Base-by-base conservation (phyloP, 2,888 invertebrate genomes). In the Entomobrya multifasciata region DNA sequence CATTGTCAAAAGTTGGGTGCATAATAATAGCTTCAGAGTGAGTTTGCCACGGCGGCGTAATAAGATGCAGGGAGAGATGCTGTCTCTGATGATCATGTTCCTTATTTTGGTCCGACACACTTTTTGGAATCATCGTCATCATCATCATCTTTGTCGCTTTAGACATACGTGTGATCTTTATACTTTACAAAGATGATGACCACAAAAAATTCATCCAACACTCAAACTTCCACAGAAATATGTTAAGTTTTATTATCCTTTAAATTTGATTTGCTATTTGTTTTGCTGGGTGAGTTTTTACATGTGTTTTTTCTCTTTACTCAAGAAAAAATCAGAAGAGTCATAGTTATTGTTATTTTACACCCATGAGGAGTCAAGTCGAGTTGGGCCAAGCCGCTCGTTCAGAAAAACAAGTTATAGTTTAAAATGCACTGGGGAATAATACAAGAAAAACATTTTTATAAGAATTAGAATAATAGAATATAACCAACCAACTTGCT, bases 21-120 rank as follows among this genome's bases (percentile, higher is more conserved):
- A 67, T 44, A 44, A 44, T 20, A 67, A 41, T 44, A 20, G 44
- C 57, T 25, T 67, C 17, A 41, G n/a, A 49, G 2, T 49, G 2
- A 13, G 8, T 49, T 20, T 41, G 15, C 62, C 30, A 10, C 22
- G 8, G 8, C 30, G 27, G 20, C 20, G 67, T 49, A 5, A 25
- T 10, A 47, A 44, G 57, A 30, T 52, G 22, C 15, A n/a, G 36
- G 30, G 47, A 60, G 4, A 77, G 80, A 65, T 25, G 2, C 25
- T 57, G 44, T 55, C 15, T 72, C 20, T 62, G 82, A n/a, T n/a
- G n/a, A 62, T 60, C 72, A 74, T 62, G 62, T 82, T 74, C 82
- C 82, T 74, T 81, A 57, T 41, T 82, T 74, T 72, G 30, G 82
- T 82, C 62, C 82, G 82, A 60, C 82, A 82, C 74, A 72, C 60